These are phyloP conservation scores for Bombus haemorrhoidalis DNA, from an alignment of 1,140 invertebrate species.

Conservation along the genomic window DNA sequence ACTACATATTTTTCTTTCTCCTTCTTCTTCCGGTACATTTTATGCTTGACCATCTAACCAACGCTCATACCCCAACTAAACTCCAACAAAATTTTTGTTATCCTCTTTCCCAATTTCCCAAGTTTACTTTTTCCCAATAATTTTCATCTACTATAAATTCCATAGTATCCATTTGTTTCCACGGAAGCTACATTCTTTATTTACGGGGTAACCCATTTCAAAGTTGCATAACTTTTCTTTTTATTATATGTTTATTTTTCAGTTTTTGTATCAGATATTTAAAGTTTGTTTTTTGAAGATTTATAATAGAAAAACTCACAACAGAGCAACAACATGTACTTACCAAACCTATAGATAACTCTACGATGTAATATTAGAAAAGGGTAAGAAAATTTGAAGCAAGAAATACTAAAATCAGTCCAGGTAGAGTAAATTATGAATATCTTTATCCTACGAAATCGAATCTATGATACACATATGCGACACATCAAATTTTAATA, in stretches of 20 bases:
- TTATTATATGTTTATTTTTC: too few relatives aligned
- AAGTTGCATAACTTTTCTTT: too few relatives aligned
- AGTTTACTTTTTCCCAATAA: neutral
- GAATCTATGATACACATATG: neutral
- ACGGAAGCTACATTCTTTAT: too few relatives aligned
- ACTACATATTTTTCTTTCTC: too few relatives aligned
- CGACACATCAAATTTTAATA: neutral
- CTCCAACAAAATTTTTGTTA: neutral
- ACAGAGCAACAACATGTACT: neutral
- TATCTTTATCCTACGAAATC: neutral
- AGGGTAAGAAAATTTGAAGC: neutral
- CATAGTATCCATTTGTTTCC: neutral
- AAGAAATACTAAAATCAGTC: neutral
- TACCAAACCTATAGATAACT: neutral
- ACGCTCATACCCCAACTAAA: neutral
- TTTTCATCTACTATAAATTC: neutral
- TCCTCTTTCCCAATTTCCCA: neutral
- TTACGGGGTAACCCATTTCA: too few relatives aligned
- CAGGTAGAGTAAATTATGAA: too few relatives aligned
- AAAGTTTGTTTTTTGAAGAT: too few relatives aligned
- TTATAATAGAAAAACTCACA: too few relatives aligned
- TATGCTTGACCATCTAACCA: neutral
- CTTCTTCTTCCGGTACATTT: neutral
- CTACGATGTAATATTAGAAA: neutral
- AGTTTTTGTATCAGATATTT: too few relatives aligned